Evolutionary conservation across 1,140 invertebrate species (phyloP), one percentile per base, ranked within the genome.

Genomic region (Colletes gigas): DNA sequence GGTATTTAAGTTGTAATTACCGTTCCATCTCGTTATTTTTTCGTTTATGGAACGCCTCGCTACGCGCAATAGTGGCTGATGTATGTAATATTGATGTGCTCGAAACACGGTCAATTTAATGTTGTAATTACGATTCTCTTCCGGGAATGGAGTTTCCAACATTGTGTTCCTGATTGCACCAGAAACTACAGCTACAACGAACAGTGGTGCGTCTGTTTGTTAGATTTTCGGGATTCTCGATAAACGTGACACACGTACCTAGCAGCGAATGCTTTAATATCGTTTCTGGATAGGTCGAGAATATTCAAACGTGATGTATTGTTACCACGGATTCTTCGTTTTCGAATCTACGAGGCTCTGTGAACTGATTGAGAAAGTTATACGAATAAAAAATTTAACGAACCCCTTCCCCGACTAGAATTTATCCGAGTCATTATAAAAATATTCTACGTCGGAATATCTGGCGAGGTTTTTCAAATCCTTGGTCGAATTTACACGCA

Each of bases 81-180:
- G 52, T 39, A 6, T n/a, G 68, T 4, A n/a, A 47, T 52, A 63
- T 72, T 54, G 62, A 60, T n/a, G 30, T 4, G n/a, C 19, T 44
- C 39, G 47, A 12, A 44, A 72, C 52, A 72, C 70, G 39, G 12
- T 52, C 60, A 19, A 65, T 66, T 73, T 73, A 65, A 73, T 73
- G 50, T 41, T 19, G 70, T 47, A 74, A 74, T 73, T 74, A 57
- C 70, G 19, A 66, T 66, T n/a, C 77, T 57, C 67, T 78, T 72
- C 68, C 76, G 39, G 8, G 62, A 57, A 52, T 19, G 10, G 47
- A 65, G 68, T 15, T 55, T 55, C 30, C 60, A 50, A 21, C 19
- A 50, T 52, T 47, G 19, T 39, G 59, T 54, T n/a, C 14, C 54
- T 54, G 76, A 63, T 55, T 54, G 39, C 63, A 50, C 69, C 47